Conservation (phyloP, 37 sponge, comb jelly and placozoan species). For the Ianthella basta region DNA sequence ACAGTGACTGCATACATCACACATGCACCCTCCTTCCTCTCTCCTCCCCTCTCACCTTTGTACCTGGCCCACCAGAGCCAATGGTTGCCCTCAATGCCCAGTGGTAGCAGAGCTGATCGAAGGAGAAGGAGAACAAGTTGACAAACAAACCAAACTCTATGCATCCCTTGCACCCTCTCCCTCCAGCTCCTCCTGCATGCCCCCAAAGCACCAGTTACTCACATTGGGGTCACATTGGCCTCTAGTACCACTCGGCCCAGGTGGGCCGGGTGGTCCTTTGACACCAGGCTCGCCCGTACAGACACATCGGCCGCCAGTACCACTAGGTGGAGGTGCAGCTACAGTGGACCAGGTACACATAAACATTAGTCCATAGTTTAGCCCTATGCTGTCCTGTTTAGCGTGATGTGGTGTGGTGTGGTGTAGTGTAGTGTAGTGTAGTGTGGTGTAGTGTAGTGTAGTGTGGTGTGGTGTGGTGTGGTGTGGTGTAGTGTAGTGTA, state of each 20-base stretch:
- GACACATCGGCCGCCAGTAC: background rate
- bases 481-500: background rate
- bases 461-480: background rate
- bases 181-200: too few relatives aligned
- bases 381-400: too few relatives aligned
- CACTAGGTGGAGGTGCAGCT: background rate
- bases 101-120: slow-evolving; percentile 5
- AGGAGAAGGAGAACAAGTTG: background rate
- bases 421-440: background rate
- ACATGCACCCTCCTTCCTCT: too few relatives aligned
- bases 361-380: too few relatives aligned
- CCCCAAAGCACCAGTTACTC: background rate
- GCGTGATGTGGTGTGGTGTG: background rate
- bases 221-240: slow-evolving; percentile 25
- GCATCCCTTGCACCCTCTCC: too few relatives aligned
- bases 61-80: background rate
- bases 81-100: background rate
- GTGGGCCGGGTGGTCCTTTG: background rate
- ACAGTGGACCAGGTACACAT: background rate
- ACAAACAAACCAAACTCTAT: too few relatives aligned
- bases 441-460: background rate
- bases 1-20: too few relatives aligned
- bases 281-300: background rate
- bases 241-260: background rate
- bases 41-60: too few relatives aligned